phyloP scores from a whole-genome alignment of 2,797 vertebrate genomes.

The Microctenopoma lineatum region DNA sequence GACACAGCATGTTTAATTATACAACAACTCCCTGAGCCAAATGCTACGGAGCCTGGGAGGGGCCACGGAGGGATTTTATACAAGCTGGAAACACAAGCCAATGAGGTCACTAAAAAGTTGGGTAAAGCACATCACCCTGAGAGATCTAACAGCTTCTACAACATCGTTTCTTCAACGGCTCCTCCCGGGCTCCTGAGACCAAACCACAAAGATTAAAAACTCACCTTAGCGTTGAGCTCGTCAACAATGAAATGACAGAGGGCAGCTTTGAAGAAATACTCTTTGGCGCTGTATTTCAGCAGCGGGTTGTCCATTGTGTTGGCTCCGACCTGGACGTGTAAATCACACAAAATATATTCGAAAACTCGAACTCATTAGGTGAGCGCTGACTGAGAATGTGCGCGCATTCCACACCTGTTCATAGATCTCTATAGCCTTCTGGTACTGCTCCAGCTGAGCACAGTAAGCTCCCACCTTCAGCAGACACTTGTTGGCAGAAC shows the following conservation, averaged over 20 bases:
- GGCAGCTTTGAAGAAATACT: conserved; percentile 99
- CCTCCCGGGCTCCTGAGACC: background rate
- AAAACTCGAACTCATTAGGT: background rate
- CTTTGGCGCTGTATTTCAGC: conserved; percentile 98
- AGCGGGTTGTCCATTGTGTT: conserved; percentile 98
- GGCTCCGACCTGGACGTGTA: conserved; percentile 86
- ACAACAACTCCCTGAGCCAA: background rate
- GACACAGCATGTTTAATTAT: conserved; percentile 28
- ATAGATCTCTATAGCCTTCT: conserved; percentile 96
- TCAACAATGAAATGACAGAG: conserved; percentile 98
- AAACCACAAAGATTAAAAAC: background rate
- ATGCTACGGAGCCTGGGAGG: background rate
- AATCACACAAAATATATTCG: background rate
- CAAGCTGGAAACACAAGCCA: no score
- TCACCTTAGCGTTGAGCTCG: conserved; percentile 95
- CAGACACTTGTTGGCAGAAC: conserved; percentile 99
- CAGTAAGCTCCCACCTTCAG: conserved; percentile 96
- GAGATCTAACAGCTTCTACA: no score
- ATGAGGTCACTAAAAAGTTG: no score
- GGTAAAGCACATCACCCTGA: no score
- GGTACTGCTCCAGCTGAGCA: conserved; percentile 97
- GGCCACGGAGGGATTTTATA: no score
- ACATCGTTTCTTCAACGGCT: no score
- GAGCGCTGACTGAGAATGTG: background rate
- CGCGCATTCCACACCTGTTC: conserved; percentile 87